phyloP scores from a whole-genome alignment of 2,113 vertebrate genomes.

The Gopherus evgoodei region DNA sequence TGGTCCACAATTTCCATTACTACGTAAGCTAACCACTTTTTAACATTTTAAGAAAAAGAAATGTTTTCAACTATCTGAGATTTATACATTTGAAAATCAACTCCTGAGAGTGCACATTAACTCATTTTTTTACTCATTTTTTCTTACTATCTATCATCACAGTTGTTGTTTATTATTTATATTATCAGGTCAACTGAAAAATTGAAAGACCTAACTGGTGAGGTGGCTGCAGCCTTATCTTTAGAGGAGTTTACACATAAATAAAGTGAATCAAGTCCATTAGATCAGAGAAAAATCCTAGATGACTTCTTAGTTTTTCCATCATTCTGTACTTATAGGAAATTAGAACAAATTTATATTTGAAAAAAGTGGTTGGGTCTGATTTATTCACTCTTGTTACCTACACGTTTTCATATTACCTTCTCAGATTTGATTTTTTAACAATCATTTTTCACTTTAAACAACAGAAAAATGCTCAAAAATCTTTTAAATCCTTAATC shows the following conservation, averaged over 20 bases:
- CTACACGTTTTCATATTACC: not conserved
- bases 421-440: not conserved
- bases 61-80: not conserved
- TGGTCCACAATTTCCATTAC: not conserved
- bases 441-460: not conserved
- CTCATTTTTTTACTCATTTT: not conserved
- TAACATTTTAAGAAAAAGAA: not conserved
- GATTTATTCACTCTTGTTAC: not conserved
- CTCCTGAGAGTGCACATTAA: not conserved
- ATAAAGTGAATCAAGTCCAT: not conserved
- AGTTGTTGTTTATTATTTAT: not conserved
- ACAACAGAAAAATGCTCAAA: not conserved
- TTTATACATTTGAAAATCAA: not conserved
- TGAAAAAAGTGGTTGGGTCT: not conserved
- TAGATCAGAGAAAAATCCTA: not conserved
- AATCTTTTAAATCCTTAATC: constrained; percentile 55
- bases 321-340: not conserved
- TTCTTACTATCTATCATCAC: not conserved
- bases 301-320: not conserved
- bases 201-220: not conserved
- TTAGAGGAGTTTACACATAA: not conserved
- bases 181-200: not conserved
- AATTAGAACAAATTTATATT: not conserved
- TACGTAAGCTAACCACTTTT: not conserved
- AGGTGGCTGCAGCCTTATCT: not conserved